Conservation (phyloP, 1,140 invertebrate genomes). For the Bombus superbus region DNA sequence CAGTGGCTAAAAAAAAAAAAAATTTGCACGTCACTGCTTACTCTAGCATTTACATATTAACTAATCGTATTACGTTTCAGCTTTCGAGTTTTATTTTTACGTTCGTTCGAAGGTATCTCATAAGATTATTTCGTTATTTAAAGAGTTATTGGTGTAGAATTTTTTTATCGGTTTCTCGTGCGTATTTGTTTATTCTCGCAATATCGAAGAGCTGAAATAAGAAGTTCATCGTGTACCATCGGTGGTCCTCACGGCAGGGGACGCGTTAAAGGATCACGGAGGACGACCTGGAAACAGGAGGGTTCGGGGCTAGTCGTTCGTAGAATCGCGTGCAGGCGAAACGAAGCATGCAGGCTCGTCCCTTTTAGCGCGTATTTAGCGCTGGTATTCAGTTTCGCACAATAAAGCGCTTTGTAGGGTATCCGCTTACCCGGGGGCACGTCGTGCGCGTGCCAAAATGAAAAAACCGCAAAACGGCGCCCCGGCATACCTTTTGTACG, state of each 20-base stretch:
- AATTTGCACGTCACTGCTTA: too few species aligned
- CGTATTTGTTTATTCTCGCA: too few species aligned
- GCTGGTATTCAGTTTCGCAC: constrained; percentile 80
- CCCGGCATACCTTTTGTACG: constrained; percentile 67
- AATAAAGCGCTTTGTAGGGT: constrained; percentile 82
- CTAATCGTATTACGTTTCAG: too few species aligned
- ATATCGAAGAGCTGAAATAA: not conserved
- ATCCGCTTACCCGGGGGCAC: constrained; percentile 78
- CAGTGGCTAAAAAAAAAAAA: too few species aligned
- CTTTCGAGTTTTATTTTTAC: too few species aligned
- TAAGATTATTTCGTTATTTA: too few species aligned
- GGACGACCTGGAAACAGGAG: not conserved
- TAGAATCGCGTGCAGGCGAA: constrained; percentile 52
- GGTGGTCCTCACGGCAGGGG: not conserved
- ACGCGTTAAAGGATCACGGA: constrained; percentile 34
- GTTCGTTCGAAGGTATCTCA: too few species aligned
- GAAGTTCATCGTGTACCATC: not conserved
- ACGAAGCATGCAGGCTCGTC: constrained; percentile 47
- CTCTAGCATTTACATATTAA: too few species aligned
- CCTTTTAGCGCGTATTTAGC: constrained; percentile 69
- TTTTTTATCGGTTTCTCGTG: too few species aligned
- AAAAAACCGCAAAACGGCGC: constrained; percentile 79
- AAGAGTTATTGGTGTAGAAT: too few species aligned
- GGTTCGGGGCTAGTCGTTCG: constrained; percentile 19
- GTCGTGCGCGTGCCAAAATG: constrained; percentile 81